Percentiles rank a stretch among this genome's conserved stretches.
phyloP scores from a whole-genome alignment of 2,797 vertebrate genomes.

The Strix occidentalis region DNA sequence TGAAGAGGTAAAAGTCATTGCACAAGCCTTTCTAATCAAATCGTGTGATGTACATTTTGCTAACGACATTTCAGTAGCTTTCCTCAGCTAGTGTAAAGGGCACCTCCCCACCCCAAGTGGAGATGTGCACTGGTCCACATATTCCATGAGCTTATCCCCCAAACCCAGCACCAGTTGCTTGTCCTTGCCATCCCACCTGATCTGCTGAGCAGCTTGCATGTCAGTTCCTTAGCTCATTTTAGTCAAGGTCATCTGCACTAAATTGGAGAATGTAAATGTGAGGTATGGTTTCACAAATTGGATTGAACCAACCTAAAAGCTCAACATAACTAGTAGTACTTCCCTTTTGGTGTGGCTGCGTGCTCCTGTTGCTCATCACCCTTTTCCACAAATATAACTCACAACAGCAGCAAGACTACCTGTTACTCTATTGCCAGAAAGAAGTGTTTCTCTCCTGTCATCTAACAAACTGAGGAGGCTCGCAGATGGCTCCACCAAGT shows the following conservation, averaged over 20 bases:
- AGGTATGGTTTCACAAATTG: neutral
- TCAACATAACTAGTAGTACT: neutral
- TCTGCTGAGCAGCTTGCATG: neutral
- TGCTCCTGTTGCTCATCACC: neutral
- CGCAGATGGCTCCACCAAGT: neutral
- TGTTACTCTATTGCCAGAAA: neutral
- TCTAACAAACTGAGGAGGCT: neutral
- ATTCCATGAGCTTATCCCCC: neutral
- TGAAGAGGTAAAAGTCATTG: neutral
- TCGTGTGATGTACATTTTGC: neutral
- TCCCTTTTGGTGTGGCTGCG: neutral
- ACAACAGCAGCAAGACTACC: neutral
- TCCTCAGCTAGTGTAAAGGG: neutral
- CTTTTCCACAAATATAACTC: neutral
- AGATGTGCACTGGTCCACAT: neutral
- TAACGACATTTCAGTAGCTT: neutral
- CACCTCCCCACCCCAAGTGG: fast-evolving
- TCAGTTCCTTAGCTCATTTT: neutral
- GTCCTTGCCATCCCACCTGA: fast-evolving
- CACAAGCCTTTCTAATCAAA: neutral
- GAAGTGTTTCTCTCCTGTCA: neutral
- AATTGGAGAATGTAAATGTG: neutral
- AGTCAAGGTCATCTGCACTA: neutral
- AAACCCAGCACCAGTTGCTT: neutral
- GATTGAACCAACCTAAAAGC: neutral